Base-by-base conservation (phyloP, 2,888 invertebrate genomes). In the Petrophora chlorosata region DNA sequence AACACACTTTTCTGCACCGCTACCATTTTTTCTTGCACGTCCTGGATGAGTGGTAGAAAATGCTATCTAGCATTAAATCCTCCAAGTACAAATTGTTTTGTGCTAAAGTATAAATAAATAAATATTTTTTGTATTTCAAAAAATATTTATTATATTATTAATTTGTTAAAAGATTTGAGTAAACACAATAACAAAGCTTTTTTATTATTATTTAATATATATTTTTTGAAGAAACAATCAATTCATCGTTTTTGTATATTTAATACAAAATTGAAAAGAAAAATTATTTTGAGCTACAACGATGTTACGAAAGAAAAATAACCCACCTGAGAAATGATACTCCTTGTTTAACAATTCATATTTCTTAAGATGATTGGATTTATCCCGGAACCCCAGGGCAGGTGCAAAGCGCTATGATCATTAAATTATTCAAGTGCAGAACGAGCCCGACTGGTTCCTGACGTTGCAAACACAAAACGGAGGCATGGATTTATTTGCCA, bases 401-500 rank as follows among this genome's bases (percentile, higher is more conserved):
- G 65, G 65, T 73, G 63, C 63, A 58, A 56, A 63, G 53, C 54
- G 61, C 61, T 56, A 55, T 62, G 60, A 61, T 70, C 59, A 60
- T 73, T 71, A 63, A 67, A 71, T 76, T 69, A 76, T 76, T 76
- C 70, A 76, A 66, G 59, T 70, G 62, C 67, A 56, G 39, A 32
- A 43, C 30, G 51, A 70, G 54, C 70, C 61, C 56, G 63, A 61
- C 59, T 67, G 63, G 61, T 56, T 63, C 65, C 70, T 74, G 72
- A 73, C 67, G 67, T 61, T 63, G 73, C 65, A 61, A 71, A 70
- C 67, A 70, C 70, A 76, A 66, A 72, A 65, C 62, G 62, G 67
- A 62, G 66, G 59, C 69, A 70, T 65, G 67, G 76, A 81, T 80
- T 79, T 81, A 78, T 80, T 67, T 68, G 63, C 65, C 66, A 64